Base-by-base conservation (phyloP, 37 sponge, comb jelly and placozoan genomes). In the Hormiphora californensis region DNA sequence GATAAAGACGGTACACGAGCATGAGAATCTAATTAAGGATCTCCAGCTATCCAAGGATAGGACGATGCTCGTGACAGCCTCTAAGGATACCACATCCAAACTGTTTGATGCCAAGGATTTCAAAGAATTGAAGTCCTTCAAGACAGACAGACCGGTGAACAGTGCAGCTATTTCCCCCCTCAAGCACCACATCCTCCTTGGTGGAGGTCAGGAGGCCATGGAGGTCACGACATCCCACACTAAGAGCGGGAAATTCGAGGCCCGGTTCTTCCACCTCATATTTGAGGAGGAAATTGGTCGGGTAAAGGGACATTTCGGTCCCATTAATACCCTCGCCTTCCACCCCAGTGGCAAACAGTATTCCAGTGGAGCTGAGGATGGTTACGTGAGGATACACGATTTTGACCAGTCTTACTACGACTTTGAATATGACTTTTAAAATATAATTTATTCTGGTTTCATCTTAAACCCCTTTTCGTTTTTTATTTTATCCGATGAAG, bases 301-400 rank as follows among this genome's bases (percentile, higher is more conserved):
- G 51, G 99, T 98, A 27, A 98, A 98, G 86, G 99, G 99, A 69
- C 99, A 98, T 53, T 98, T 98, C 89, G 99, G 99, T 31, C 99
- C 99, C n/a, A 98, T 98, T 55, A 98, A 98, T 81, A 90, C 88
- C 33, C 86, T 98, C 21, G 91, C 89, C 0, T 98, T 98, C 46
- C 99, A 98, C 39, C 99, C 99, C n/a, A 88, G 89, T 86, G 95
- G 99, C 0, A 95, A 90, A 89, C 93, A 94, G 95, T 98, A 30
- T 25, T 91, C 94, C 86, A 95, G 95, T 90, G 99, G 99, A 28
- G 95, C 95, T 86, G 99, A 98, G 85, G 99, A 98, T 90, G 99
- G 99, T 25, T 95, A 94, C 62, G 96, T 98, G 0, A 59, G 99
- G 53, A 90, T 98, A 11, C 99, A 95, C 87, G 88, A 91, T 17